Base-by-base conservation (phyloP, 2,888 invertebrate species). In the Brachycybe producta region DNA sequence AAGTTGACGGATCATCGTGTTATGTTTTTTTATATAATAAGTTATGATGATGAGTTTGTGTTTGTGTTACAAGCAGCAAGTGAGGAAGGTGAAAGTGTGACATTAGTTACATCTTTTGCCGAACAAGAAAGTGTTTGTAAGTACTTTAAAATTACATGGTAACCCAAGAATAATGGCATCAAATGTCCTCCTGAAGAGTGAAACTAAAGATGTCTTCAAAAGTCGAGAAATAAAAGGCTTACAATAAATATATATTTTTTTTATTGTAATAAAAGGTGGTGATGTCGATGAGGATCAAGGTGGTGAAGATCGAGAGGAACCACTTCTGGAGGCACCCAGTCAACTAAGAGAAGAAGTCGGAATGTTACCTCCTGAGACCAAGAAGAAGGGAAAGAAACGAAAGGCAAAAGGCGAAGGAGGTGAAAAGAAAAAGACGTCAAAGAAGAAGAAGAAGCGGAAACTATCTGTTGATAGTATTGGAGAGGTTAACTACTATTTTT, bases 381-480 rank as follows among this genome's bases (percentile, higher is more conserved):
- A 91, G 65, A 90, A 91, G 55, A 66, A 67, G 62, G 90, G 88
- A 23, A 92, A 92, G 68, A 94, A 94, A 66, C 77, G 92, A 63
- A 91, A 90, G 72, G 84, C 82, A 48, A 77, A 82, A 60, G 83
- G 87, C 61, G 90, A 90, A 46, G 43, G 42, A n/a, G 62, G 62
- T 66, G 84, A 84, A 52, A 87, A 87, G 75, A 81, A 85, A 67
- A 88, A 86, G 76, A 85, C 58, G 40, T 57, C 86, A 57, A 57
- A 45, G 61, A 61, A 46, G 61, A 64, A 44, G 62, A 64, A 48
- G 62, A 61, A 46, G 58, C 55, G 54, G 60, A 59, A 46, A 57
- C 39, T 41, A 7, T 56, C 50, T 53, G 56, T 49, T 52, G 57
- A 45, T 52, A 55, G 38, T 54, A 55, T 45, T 56, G 57, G 40